Percentiles rank a stretch among this genome's conserved stretches.
phyloP scores from a whole-genome alignment of 2,888 invertebrate genomes.

The Lampropteryx suffumata region DNA sequence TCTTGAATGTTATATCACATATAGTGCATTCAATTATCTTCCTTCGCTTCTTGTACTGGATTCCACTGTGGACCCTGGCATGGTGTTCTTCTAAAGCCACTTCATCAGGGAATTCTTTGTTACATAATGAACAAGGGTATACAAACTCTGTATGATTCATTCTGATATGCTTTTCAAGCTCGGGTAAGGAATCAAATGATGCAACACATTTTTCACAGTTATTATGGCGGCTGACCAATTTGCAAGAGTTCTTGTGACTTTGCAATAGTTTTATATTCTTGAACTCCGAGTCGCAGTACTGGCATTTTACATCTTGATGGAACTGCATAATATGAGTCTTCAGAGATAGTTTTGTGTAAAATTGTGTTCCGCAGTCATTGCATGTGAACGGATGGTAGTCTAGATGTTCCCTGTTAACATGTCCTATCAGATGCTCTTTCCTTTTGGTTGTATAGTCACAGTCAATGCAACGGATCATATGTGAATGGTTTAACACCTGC shows the following conservation, averaged over 20 bases:
- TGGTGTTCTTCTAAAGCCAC: slow-evolving; percentile 49
- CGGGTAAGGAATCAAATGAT: slow-evolving; percentile 46
- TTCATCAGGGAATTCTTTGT: slow-evolving; percentile 45
- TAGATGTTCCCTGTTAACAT: slow-evolving; percentile 58
- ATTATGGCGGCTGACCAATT: slow-evolving; percentile 36
- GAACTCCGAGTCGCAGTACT: slow-evolving; percentile 52
- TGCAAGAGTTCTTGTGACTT: slow-evolving; percentile 46
- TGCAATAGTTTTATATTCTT: slow-evolving; percentile 39
- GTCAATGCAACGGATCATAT: slow-evolving; percentile 50
- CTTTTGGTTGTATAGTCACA: slow-evolving; percentile 55
- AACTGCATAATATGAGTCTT: slow-evolving; percentile 52
- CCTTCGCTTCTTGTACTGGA: slow-evolving; percentile 52
- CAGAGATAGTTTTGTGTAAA: slow-evolving; percentile 54
- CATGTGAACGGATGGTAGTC: slow-evolving; percentile 58
- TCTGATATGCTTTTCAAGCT: slow-evolving; percentile 43
- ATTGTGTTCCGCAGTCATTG: slow-evolving; percentile 52
- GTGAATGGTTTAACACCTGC: slow-evolving; percentile 44
- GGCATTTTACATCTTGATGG: slow-evolving; percentile 50
- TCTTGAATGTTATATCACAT: slow-evolving; percentile 50
- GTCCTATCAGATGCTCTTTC: slow-evolving; percentile 53
- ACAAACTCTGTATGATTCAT: slow-evolving; percentile 45
- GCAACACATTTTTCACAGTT: slow-evolving; percentile 48
- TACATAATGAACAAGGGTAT: slow-evolving; percentile 49
- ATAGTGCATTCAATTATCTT: slow-evolving; percentile 54
- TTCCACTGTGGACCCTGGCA: slow-evolving; percentile 48